Conservation (phyloP, 2,113 vertebrate species). For the Phalacrocorax pelagicus region DNA sequence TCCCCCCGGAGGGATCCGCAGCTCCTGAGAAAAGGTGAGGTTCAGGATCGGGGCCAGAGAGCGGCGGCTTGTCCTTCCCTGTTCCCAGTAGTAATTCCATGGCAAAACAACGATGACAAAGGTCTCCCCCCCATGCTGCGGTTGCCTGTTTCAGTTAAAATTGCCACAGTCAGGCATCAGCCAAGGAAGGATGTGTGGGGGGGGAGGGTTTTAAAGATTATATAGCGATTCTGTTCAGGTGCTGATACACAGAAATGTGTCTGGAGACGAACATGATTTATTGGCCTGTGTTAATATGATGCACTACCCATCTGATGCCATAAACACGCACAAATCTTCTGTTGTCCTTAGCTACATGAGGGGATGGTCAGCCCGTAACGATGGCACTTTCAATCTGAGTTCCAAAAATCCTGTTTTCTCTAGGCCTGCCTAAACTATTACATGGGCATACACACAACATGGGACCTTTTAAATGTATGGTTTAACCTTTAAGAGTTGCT, state of each 20-base stretch:
- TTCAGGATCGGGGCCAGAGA: neutral
- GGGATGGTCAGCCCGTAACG: neutral
- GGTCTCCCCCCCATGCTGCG: fast-evolving
- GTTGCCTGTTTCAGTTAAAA: neutral
- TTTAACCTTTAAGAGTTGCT: neutral
- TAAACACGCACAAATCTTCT: neutral
- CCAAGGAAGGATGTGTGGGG: neutral
- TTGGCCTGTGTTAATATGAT: neutral
- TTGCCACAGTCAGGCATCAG: neutral
- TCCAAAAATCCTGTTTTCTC: neutral
- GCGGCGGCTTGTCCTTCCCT: neutral
- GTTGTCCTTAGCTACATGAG: neutral
- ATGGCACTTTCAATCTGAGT: neutral
- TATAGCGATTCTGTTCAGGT: neutral
- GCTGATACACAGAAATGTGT: neutral
- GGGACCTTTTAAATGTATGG: neutral
- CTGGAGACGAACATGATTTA: neutral
- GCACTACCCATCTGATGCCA: neutral
- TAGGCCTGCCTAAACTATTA: neutral
- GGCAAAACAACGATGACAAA: fast-evolving
- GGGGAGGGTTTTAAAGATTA: neutral
- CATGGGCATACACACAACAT: neutral
- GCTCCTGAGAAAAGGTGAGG: neutral
- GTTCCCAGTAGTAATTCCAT: neutral
- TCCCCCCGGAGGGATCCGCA: neutral